Evolutionary conservation across 2,113 vertebrate species (phyloP).

Genomic region (Hippocampus zosterae): DNA sequence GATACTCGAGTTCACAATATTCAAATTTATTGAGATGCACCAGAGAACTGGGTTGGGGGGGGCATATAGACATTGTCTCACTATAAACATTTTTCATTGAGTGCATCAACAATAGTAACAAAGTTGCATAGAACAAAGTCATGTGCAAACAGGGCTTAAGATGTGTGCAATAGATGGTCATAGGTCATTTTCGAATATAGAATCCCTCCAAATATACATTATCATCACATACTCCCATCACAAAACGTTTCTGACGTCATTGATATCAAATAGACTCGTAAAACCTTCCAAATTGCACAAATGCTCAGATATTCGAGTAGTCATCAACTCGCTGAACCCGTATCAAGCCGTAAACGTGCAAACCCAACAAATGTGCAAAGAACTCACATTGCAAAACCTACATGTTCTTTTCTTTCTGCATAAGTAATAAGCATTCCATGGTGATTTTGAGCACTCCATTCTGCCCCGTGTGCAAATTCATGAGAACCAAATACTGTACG

Average conservation of each 20-base stretch:
- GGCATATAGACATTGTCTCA: slow-evolving; percentile 29
- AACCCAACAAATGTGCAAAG: slow-evolving; percentile 36
- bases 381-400: slow-evolving; percentile 24
- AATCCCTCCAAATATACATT: not conserved
- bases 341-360: slow-evolving; percentile 37
- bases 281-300: slow-evolving; percentile 30
- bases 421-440: slow-evolving; percentile 18
- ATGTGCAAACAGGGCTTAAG: slow-evolving; percentile 44
- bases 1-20: not conserved
- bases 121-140: slow-evolving; percentile 47
- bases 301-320: slow-evolving; percentile 29
- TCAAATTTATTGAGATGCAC: not conserved
- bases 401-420: slow-evolving; percentile 27
- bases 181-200: slow-evolving; percentile 22
- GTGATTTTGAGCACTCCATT: slow-evolving; percentile 5
- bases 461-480: not conserved
- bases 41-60: not conserved
- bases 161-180: slow-evolving; percentile 10
- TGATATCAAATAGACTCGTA: not conserved
- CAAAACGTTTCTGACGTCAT: not conserved
- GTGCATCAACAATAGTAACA: slow-evolving; percentile 28
- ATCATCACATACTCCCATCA: not conserved
- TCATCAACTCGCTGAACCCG: slow-evolving; percentile 1
- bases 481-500: not conserved
- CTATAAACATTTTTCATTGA: slow-evolving; percentile 69